These are phyloP conservation scores for Okapia johnstoni DNA, from an alignment of 2,113 vertebrate genomes.

Conservation along the genomic window DNA sequence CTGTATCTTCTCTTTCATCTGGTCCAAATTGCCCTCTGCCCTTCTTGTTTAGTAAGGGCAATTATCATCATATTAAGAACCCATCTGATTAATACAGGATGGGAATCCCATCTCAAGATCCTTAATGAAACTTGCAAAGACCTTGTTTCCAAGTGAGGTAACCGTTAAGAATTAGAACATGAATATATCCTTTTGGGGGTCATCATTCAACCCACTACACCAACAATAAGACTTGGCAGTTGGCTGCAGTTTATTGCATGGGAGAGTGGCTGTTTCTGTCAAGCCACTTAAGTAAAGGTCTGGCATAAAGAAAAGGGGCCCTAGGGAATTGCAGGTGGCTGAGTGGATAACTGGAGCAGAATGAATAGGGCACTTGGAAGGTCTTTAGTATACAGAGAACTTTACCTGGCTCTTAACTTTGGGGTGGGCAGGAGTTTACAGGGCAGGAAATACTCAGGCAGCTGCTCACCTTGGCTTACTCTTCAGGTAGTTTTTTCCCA, in stretches of 20 bases:
- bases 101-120: background rate
- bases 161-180: background rate
- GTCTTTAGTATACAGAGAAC: background rate
- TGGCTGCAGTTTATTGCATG: background rate
- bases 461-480: background rate
- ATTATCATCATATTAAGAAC: background rate
- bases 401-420: background rate
- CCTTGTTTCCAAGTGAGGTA: background rate
- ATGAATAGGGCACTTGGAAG: background rate
- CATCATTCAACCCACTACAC: background rate
- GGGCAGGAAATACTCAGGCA: background rate
- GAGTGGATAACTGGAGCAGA: background rate
- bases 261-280: background rate
- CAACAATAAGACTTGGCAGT: background rate
- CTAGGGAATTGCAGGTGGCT: background rate
- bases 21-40: background rate
- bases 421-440: background rate
- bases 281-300: background rate
- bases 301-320: background rate
- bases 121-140: background rate
- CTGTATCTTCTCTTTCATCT: background rate
- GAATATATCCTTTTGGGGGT: background rate
- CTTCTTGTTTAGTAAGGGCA: background rate
- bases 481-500: background rate
- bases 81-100: background rate